phyloP scores from a whole-genome alignment of 2,888 invertebrate genomes.

The Drosophila parthenogenetica region DNA sequence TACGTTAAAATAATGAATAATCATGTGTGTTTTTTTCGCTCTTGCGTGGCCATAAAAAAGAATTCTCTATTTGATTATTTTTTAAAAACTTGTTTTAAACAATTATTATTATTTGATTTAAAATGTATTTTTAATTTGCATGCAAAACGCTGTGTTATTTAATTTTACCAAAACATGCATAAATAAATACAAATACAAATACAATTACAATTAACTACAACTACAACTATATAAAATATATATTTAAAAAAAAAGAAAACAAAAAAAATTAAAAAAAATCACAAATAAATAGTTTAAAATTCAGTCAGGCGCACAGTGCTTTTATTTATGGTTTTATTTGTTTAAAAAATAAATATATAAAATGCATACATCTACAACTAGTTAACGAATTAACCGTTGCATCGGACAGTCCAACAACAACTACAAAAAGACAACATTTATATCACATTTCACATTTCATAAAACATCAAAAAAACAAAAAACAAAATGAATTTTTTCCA shows the following conservation, averaged over 20 bases:
- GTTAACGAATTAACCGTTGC: conserved; percentile 25
- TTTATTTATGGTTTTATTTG: conserved; percentile 27
- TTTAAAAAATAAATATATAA: too few relatives aligned
- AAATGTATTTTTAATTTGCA: conserved; percentile 66
- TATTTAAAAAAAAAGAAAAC: conserved; percentile 2
- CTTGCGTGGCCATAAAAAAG: conserved; percentile 67
- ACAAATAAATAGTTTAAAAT: conserved; percentile 33
- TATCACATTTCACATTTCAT: conserved; percentile 75
- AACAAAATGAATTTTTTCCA: conserved; percentile 26
- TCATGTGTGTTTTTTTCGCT: neutral
- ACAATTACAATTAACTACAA: conserved; percentile 24
- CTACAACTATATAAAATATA: conserved; percentile 22
- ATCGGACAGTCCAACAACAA: conserved; percentile 53
- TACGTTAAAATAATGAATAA: too few relatives aligned
- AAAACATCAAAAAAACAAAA: conserved; percentile 33
- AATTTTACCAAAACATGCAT: conserved; percentile 70
- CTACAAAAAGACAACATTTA: conserved; percentile 51
- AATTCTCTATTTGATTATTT: neutral
- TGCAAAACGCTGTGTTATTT: conserved; percentile 75
- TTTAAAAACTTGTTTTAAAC: conserved; percentile 27
- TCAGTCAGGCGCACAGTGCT: conserved; percentile 69
- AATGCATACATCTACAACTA: neutral
- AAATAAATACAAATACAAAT: conserved; percentile 42
- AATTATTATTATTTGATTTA: conserved; percentile 43
- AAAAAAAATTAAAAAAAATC: conserved; percentile 5